Base-by-base conservation (phyloP, 2,888 invertebrate genomes). In the Lochmaea crataegi region DNA sequence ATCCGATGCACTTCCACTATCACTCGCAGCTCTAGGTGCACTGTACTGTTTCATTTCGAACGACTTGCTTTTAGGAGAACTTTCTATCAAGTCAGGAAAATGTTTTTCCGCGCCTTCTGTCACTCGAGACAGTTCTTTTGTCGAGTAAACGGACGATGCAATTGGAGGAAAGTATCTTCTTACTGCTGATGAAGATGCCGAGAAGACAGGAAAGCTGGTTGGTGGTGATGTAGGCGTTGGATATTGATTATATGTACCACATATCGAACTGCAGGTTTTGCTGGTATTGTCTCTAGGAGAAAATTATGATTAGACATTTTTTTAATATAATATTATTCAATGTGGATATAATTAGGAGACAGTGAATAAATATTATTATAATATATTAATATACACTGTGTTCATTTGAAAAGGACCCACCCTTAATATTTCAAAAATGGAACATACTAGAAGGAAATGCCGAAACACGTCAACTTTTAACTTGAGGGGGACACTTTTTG, bases 141-240 rank as follows among this genome's bases (percentile, higher is more conserved):
- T 80, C 56, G 80, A 76, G 76, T 81, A 81, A 18, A 60, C 51
- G 45, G 68, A 48, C 9, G 65, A 41, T 26, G 65, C 57, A 18
- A 68, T 51, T 10, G 75, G 66, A 2, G 72, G 66, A 22, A 67
- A 70, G 65, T 69, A 57, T 65, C 78, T 56, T 26, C 56, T 51
- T 32, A 48, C 51, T 63, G 72, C 57, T 38, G 68, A 63, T 51
- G 72, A 67, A 38, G 68, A 63, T 56, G 70, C 60, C 4, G 64
- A 63, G 53, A 74, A 64, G 66, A 66, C 65, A 86, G 88, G 75
- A 56, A 63, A 66, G 45, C 71, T 57, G 70, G 89, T 85, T 89
- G 90, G 82, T 89, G 88, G 61, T 89, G 87, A 79, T 89, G 67
- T 38, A 16, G 80, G 75, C 12, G 74, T 78, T 51, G 80, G 77